Base-by-base conservation (phyloP, 2,797 vertebrate genomes). In the Dryobates pubescens region DNA sequence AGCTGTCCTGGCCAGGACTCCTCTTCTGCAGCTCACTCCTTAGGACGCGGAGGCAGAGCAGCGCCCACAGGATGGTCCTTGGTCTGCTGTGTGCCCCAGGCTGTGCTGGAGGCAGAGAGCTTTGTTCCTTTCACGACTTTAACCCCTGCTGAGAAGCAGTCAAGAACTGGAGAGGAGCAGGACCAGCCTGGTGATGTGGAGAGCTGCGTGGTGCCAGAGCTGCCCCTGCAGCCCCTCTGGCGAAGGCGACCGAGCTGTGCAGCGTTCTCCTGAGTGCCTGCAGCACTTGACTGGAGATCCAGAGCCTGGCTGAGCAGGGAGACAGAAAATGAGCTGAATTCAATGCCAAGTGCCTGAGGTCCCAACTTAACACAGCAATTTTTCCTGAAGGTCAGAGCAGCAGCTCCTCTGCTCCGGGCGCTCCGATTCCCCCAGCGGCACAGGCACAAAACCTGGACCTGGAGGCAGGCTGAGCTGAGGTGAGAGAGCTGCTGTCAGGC, bases 301-400 rank as follows among this genome's bases (percentile, higher is more conserved):
- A 75, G 57, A 51, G 32, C 76, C 69, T 94, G 83, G 88, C 82
- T 56, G 68, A 81, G 41, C 49, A 56, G 58, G 73, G 56, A 94
- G 70, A 36, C 69, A 89, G 76, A 79, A 90, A 91, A 95, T 92
- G 9, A 94, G 15, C 68, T 78, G 88, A 90, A 93, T 83, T 76
- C 41, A 4, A 0, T 74, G 92, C 93, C 94, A 95, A 89, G 79
- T 70, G 92, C 94, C 90, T 7, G 62, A 95, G 95, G 93, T 85
- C 82, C 87, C 85, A 82, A 12, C 90, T 89, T 65, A 74, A 85
- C 63, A 63, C 56, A 61, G 84, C 82, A 79, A 56, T 89, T 85
- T 65, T 51, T 91, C 85, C 61, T 92, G 90, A 95, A 94, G 93
- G 94, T 95, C 41, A 43, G 15, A 90, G 94, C 64, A 81, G 87